A percentile compares a stretch with the other conserved stretches of the same genome.
Evolutionary conservation across 2,888 invertebrate genomes (phyloP).

Genomic region (Brenthis daphne): DNA sequence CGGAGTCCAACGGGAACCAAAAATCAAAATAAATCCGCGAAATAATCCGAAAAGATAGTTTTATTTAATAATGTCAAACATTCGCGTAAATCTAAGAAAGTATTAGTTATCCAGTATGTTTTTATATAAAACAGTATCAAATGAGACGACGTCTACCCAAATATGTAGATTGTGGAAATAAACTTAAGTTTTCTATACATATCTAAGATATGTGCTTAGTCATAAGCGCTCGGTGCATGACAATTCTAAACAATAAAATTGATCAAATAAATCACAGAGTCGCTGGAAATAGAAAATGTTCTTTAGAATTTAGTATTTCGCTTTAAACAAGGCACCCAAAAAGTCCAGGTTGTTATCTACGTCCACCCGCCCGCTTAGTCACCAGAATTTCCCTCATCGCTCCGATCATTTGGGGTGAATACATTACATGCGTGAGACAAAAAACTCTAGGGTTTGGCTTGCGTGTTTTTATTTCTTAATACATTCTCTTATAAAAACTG

Average conservation of each 20-base stretch:
- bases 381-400: conserved; percentile 32
- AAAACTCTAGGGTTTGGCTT: conserved; percentile 22
- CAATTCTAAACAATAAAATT: not conserved
- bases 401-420: conserved; percentile 24
- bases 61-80: too few relatives aligned
- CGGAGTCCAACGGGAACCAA: too few relatives aligned
- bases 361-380: conserved; percentile 31
- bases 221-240: too few relatives aligned
- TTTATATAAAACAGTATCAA: too few relatives aligned
- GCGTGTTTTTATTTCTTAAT: conserved; percentile 26
- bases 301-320: not conserved
- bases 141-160: too few relatives aligned
- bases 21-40: too few relatives aligned
- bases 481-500: conserved; percentile 2
- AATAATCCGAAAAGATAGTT: too few relatives aligned
- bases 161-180: not conserved
- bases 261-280: not conserved
- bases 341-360: conserved; percentile 15
- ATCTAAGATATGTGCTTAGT: too few relatives aligned
- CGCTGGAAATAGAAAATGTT: not conserved
- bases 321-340: conserved; percentile 4
- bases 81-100: too few relatives aligned
- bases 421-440: conserved; percentile 35
- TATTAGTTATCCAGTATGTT: not conserved
- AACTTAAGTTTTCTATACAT: not conserved